A percentile compares a stretch with the other conserved stretches of the same genome.
phyloP scores from a whole-genome alignment of 2,797 vertebrate species.

The Tadarida brasiliensis region DNA sequence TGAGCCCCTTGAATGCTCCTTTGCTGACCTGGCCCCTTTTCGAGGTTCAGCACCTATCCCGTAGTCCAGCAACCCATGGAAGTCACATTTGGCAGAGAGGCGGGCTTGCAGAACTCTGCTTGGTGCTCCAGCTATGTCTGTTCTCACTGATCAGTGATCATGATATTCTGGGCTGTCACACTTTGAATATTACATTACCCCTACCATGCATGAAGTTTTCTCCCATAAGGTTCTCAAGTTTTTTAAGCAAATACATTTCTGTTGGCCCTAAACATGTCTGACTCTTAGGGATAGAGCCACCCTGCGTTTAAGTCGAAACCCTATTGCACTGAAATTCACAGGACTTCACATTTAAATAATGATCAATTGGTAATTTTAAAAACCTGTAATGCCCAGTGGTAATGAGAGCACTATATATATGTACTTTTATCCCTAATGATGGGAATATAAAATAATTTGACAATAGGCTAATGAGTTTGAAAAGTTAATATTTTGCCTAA shows the following conservation, averaged over 20 bases:
- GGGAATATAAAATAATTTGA: background rate
- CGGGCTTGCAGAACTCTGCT: background rate
- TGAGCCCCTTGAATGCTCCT: background rate
- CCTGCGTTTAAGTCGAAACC: background rate
- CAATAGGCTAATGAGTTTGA: background rate
- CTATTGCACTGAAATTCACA: background rate
- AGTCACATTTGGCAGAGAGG: too few relatives aligned
- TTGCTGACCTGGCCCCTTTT: background rate
- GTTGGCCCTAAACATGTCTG: background rate
- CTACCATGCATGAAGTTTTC: background rate
- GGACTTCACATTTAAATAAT: background rate
- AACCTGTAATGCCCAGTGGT: background rate
- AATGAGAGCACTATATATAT: background rate
- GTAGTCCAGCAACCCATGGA: background rate
- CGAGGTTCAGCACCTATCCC: background rate
- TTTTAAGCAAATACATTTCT: background rate
- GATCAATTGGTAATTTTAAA: background rate
- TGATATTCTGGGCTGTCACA: background rate
- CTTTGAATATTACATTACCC: background rate
- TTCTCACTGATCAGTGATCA: background rate
- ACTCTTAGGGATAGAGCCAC: background rate
- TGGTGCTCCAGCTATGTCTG: background rate
- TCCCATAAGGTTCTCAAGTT: background rate
- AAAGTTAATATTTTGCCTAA: conserved; percentile 28
- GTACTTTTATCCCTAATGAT: background rate